Base-by-base conservation (phyloP, 2,797 vertebrate species). In the Dipus sagitta region DNA sequence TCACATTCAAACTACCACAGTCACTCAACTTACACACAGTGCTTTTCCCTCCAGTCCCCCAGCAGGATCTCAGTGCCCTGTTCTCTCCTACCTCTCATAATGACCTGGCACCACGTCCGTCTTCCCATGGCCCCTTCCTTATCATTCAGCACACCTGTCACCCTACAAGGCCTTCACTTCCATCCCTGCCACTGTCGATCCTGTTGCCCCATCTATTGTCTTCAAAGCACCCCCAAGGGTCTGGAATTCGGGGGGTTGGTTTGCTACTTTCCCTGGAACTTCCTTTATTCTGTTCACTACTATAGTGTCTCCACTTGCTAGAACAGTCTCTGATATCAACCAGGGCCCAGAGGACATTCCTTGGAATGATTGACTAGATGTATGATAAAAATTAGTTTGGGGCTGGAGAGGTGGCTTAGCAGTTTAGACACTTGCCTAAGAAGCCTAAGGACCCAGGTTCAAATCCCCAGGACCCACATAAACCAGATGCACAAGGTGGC, bases 151-250 rank as follows among this genome's bases (percentile, higher is more conserved):
- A 58, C 54, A 58, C 13, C 21, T 10, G 14, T n/a, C 20, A 52
- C 38, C 12, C 5, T n/a, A 12, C 76, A 52, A 21, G 26, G 34
- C 34, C 11, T 26, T 86, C 20, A 17, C 32, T 74, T 74, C 72
- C 21, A 62, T 62, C 30, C 60, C 13, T 24, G 13, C 34, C 32
- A 23, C 23, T 34, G 12, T 42, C 30, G 64, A 15, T 10, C 68
- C 30, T 9, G 2, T 74, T 15, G 5, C n/a, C n/a, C 83, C 8
- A 4, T 65, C 80, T 38, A 23, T 60, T n/a, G 54, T 67, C 79
- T 77, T 64, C n/a, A 26, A 12, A 52, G 62, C 1, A 24, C 0
- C 6, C 30, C 10, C 1, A 34, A 74, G 28, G 4, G 0, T 23
- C 81, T 82, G n/a, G 60, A 30, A 32, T 72, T n/a, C 38, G 13